These are phyloP conservation scores for Callocephalon fimbriatum DNA, from an alignment of 2,113 vertebrate genomes.

Conservation along the genomic window DNA sequence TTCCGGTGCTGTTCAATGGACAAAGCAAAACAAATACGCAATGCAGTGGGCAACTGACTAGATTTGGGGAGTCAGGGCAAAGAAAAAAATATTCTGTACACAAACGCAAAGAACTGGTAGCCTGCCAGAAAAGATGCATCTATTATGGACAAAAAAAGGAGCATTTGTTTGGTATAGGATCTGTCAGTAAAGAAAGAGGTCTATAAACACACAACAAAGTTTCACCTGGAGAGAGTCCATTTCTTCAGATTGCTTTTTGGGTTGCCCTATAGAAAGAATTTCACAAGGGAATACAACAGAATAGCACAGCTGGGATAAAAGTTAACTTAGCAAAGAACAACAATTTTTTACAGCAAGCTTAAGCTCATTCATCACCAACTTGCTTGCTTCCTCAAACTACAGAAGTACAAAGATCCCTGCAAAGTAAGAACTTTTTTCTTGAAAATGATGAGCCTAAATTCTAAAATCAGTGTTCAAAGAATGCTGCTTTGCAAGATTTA, in stretches of 20 bases:
- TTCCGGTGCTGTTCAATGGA: neutral
- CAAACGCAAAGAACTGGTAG: neutral
- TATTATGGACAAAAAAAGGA: neutral
- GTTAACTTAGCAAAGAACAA: neutral
- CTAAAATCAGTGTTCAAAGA: neutral
- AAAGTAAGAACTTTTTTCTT: neutral
- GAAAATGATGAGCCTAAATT: neutral
- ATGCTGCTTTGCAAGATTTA: neutral
- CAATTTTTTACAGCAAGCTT: neutral
- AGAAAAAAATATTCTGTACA: neutral
- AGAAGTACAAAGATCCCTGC: neutral
- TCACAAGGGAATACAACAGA: neutral
- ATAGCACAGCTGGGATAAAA: neutral
- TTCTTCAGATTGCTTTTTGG: neutral
- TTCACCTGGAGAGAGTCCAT: neutral
- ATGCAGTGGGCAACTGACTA: neutral
- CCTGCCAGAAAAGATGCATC: neutral
- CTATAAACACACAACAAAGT: neutral
- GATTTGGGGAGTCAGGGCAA: neutral
- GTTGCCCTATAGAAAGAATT: neutral
- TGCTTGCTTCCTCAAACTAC: neutral
- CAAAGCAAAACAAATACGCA: neutral
- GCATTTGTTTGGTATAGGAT: neutral
- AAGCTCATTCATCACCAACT: neutral
- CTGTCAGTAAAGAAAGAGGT: neutral